phyloP scores from a whole-genome alignment of 2,797 vertebrate genomes.

The Cygnus olor region DNA sequence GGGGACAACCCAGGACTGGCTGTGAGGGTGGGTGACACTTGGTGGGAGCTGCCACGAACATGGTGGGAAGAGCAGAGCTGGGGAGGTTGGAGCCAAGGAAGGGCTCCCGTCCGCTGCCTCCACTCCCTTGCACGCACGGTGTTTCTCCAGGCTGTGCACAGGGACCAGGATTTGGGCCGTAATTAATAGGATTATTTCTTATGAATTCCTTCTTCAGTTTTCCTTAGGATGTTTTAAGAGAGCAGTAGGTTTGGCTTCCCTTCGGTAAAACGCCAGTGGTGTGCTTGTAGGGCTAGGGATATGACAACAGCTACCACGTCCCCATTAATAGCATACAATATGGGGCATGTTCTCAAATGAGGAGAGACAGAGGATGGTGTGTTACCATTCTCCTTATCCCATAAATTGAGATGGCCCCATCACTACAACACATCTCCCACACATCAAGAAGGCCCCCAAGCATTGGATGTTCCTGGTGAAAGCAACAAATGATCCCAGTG shows the following conservation, averaged over 20 bases:
- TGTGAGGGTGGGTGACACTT: rapidly evolving
- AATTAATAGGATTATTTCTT: constrained; percentile 61
- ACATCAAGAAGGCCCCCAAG: rapidly evolving
- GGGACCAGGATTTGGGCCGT: constrained; percentile 55
- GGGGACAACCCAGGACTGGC: rapidly evolving
- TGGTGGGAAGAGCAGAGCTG: rapidly evolving
- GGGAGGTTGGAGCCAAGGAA: rapidly evolving
- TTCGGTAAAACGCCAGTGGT: background rate
- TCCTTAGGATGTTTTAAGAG: rapidly evolving
- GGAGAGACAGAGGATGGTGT: background rate
- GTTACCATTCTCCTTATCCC: background rate
- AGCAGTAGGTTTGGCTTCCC: background rate
- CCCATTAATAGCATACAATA: rapidly evolving
- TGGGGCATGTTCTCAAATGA: rapidly evolving
- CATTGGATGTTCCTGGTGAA: background rate
- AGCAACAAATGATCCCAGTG: background rate
- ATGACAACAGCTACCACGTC: rapidly evolving
- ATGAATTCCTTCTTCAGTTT: constrained; percentile 7
- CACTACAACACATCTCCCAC: background rate
- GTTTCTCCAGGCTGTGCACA: constrained; percentile 4
- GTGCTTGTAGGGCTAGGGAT: rapidly evolving
- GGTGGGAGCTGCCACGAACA: background rate
- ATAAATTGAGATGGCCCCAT: rapidly evolving
- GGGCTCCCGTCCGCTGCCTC: background rate
- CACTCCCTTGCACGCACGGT: rapidly evolving